Evolutionary conservation across 2,888 invertebrate species (phyloP).

Genomic region (Nemurella pictetii): DNA sequence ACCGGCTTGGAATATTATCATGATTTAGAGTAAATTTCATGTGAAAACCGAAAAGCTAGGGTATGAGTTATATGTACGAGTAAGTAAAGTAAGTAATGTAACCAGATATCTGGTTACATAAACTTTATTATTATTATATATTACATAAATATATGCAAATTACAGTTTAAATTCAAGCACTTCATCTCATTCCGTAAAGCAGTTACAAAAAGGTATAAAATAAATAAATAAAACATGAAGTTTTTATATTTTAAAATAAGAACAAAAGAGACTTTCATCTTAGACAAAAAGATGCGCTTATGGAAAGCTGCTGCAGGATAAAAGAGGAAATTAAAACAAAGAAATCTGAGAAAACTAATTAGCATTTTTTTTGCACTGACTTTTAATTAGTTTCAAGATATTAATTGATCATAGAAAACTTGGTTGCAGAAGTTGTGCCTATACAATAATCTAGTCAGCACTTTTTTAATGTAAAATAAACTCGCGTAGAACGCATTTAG

Average conservation of each 20-base stretch:
- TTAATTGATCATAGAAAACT: conserved; percentile 14
- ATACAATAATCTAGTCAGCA: background rate
- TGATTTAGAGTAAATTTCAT: too few relatives aligned
- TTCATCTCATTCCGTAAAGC: too few relatives aligned
- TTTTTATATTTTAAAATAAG: background rate
- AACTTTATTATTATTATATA: too few relatives aligned
- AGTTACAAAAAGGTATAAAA: too few relatives aligned
- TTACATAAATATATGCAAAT: too few relatives aligned
- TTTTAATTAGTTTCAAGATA: conserved; percentile 26
- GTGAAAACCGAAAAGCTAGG: too few relatives aligned
- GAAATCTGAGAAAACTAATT: conserved; percentile 11
- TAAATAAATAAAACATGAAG: background rate
- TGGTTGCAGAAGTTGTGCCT: background rate
- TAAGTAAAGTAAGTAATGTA: too few relatives aligned
- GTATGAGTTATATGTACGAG: too few relatives aligned
- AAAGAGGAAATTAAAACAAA: conserved; percentile 1
- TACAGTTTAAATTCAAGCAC: too few relatives aligned
- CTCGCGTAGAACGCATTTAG: background rate
- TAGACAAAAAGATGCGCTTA: background rate
- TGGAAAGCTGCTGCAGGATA: background rate
- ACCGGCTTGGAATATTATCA: background rate
- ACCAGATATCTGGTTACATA: too few relatives aligned
- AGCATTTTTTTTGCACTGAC: conserved; percentile 15
- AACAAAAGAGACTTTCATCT: background rate
- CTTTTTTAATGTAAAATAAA: background rate